phyloP scores from a whole-genome alignment of 2,113 vertebrate species.

The Petaurus breviceps region DNA sequence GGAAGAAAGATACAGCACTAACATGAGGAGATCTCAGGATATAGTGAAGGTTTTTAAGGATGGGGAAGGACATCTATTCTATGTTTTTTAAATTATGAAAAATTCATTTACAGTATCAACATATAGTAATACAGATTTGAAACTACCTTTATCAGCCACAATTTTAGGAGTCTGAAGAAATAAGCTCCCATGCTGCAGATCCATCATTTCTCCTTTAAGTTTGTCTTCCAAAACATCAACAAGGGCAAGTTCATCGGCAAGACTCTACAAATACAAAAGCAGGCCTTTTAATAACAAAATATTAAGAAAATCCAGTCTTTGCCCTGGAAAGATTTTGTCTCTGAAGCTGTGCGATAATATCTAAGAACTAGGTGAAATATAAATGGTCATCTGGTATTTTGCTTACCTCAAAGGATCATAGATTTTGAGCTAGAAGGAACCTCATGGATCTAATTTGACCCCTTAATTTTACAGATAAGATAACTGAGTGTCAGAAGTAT shows the following conservation, averaged over 20 bases:
- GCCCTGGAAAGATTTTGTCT: background rate
- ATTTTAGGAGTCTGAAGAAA: conserved; percentile 97
- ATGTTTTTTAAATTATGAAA: background rate
- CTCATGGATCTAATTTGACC: background rate
- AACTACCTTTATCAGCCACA: conserved; percentile 92
- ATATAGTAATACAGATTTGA: background rate
- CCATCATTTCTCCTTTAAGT: conserved; percentile 98
- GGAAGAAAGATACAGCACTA: background rate
- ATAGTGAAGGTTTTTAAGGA: background rate
- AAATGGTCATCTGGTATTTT: background rate
- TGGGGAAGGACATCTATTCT: background rate
- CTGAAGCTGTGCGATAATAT: background rate
- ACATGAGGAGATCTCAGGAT: background rate
- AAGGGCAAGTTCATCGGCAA: conserved; percentile 94
- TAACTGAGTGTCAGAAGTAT: background rate
- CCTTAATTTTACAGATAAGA: background rate
- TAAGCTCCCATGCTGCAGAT: conserved; percentile 95
- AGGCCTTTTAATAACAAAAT: background rate
- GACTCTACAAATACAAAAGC: conserved; percentile 82
- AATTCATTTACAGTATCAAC: background rate
- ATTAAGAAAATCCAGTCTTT: background rate
- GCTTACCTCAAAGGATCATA: background rate
- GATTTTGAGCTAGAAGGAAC: background rate
- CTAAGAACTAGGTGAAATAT: background rate
- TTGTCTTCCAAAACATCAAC: conserved; percentile 98